Percentiles rank a stretch among this genome's conserved stretches.
Conservation (phyloP, 2,113 vertebrate species). For the Cranoglanis bouderius region DNA sequence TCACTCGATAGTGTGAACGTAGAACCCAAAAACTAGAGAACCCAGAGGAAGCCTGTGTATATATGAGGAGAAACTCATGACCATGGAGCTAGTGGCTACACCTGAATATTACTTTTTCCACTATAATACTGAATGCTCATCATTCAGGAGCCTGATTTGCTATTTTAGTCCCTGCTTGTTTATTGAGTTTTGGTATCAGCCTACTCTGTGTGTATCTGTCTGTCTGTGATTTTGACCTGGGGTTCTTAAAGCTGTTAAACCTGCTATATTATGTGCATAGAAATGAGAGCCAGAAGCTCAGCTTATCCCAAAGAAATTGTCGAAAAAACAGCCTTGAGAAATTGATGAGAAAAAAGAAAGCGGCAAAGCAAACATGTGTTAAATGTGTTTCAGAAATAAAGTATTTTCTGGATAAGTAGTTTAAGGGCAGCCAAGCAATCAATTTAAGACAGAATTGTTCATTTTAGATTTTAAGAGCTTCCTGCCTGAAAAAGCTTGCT, state of each 20-base stretch:
- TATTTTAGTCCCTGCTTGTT: neutral
- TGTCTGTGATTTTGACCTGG: neutral
- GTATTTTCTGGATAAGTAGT: neutral
- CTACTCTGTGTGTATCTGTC: neutral
- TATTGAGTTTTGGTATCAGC: neutral
- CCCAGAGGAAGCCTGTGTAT: neutral
- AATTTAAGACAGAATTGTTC: neutral
- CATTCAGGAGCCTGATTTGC: neutral
- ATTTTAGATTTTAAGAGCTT: neutral
- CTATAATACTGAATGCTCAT: neutral
- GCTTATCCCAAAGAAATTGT: neutral
- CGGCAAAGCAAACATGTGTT: neutral
- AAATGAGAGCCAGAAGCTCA: neutral
- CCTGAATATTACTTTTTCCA: neutral
- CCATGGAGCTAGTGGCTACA: neutral
- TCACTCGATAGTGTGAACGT: neutral
- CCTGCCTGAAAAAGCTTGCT: neutral
- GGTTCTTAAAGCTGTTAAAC: conserved; percentile 5
- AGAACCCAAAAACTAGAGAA: neutral
- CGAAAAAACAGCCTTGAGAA: neutral
- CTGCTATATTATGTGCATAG: neutral
- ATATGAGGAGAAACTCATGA: neutral
- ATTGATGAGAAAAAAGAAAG: neutral
- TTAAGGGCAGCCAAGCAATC: too few species aligned
- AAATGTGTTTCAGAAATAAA: neutral